phyloP scores from a whole-genome alignment of 2,797 vertebrate genomes.

The Ataeniobius toweri region DNA sequence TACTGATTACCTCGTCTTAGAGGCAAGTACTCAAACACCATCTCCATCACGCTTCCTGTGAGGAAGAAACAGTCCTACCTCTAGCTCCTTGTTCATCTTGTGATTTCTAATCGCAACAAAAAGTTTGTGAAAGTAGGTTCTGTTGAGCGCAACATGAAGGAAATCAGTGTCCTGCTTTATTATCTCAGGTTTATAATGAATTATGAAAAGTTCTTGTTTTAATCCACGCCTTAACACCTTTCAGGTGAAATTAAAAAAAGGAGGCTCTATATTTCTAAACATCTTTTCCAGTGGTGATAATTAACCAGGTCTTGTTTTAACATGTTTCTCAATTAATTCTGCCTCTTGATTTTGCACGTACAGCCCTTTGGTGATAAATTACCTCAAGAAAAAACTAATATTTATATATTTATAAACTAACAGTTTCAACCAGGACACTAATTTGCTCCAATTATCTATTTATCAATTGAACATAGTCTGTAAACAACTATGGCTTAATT shows the following conservation, averaged over 20 bases:
- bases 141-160: conserved; percentile 40
- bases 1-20: conserved; percentile 62
- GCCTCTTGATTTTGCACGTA: background rate
- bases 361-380: background rate
- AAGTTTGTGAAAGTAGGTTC: conserved; percentile 26
- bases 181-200: conserved; percentile 55
- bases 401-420: too few relatives aligned
- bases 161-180: conserved; percentile 42
- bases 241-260: background rate
- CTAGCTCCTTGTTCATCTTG: conserved; percentile 24
- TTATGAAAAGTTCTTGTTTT: conserved; percentile 52
- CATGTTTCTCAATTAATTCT: conserved; percentile 15
- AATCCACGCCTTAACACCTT: conserved; percentile 3
- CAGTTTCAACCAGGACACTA: background rate
- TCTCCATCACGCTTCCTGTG: conserved; percentile 21
- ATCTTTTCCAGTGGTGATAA: conserved; percentile 15
- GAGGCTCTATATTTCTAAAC: background rate
- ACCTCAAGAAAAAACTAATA: background rate
- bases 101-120: conserved; percentile 37
- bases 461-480: background rate
- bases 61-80: conserved; percentile 8
- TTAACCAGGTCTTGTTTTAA: conserved; percentile 21
- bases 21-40: conserved; percentile 31
- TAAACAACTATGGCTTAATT: background rate
- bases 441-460: background rate